phyloP scores from a whole-genome alignment of 2,797 vertebrate genomes.

The Amblyraja radiata region DNA sequence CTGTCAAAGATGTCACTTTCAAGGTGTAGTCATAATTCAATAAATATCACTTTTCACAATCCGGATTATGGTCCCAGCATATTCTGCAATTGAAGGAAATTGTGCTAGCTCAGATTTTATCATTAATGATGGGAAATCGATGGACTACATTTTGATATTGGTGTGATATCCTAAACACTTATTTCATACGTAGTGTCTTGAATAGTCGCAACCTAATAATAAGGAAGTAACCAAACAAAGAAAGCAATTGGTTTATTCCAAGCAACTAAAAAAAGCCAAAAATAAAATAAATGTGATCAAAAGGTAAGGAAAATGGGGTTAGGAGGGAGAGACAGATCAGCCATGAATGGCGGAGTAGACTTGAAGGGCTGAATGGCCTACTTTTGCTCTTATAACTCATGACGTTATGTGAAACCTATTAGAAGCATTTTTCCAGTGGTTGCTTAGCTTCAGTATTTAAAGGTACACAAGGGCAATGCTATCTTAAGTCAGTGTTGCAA shows the following conservation, averaged over 20 bases:
- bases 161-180: not conserved
- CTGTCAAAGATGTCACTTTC: not conserved
- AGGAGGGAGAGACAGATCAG: no score
- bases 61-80: not conserved
- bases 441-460: not conserved
- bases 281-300: not conserved
- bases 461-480: not conserved
- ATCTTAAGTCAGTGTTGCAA: not conserved
- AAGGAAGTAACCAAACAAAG: not conserved
- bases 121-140: not conserved
- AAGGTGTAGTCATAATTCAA: not conserved
- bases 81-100: not conserved
- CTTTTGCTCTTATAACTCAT: no score
- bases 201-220: not conserved
- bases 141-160: not conserved
- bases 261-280: not conserved
- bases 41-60: not conserved
- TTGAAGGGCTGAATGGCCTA: no score
- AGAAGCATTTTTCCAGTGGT: not conserved
- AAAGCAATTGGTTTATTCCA: not conserved
- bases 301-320: not conserved
- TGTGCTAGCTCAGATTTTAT: not conserved
- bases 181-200: not conserved
- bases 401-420: not conserved
- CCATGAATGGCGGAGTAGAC: no score